Evolutionary conservation across 2,888 invertebrate species (phyloP), one percentile per base, ranked within the genome.

Genomic region (Nomada flava): DNA sequence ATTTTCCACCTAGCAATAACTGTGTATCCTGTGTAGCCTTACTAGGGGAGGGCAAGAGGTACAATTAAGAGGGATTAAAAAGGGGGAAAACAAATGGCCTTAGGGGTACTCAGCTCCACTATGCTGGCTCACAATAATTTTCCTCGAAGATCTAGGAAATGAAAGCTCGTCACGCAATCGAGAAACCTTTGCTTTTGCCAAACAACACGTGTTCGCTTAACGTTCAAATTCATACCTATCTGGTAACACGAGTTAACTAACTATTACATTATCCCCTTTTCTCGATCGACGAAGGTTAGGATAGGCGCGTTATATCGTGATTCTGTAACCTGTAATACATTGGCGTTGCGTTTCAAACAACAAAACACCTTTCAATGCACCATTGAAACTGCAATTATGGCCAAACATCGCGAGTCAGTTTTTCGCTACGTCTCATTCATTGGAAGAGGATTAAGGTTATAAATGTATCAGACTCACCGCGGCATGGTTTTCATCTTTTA

Each of bases 41-140:
- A 29, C 57, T 15, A 52, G 18, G 36, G 59, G 47, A 15, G n/a
- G 29, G 7, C 36, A 36, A 36, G 29, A 57, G 47, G 57, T 65
- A 71, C 64, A 71, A 71, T 76, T 71, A 71, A 71, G 76, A 44
- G 47, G 26, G 36, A 64, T 76, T 76, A 76, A 64, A 65, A 42
- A 50, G 26, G 55, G 42, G 36, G 71, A 53, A 52, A 57, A 64
- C 47, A 64, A 59, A 71, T 59, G 57, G 47, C 44, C 47, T n/a
- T 13, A 20, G 15, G 10, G 52, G 57, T 52, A 23, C 23, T 5
- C 18, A 42, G n/a, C 23, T 20, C 23, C n/a, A n/a, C 26, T 50
- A 42, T 57, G 64, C 23, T 18, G 59, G 29, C 18, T 29, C 44
- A 20, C 13, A 55, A 62, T 63, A 53, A 67, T 65, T 71, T 71